A percentile compares a stretch with the other conserved stretches of the same genome.
Evolutionary conservation across 2,113 vertebrate species (phyloP).

Genomic region (Anthoscopus minutus): DNA sequence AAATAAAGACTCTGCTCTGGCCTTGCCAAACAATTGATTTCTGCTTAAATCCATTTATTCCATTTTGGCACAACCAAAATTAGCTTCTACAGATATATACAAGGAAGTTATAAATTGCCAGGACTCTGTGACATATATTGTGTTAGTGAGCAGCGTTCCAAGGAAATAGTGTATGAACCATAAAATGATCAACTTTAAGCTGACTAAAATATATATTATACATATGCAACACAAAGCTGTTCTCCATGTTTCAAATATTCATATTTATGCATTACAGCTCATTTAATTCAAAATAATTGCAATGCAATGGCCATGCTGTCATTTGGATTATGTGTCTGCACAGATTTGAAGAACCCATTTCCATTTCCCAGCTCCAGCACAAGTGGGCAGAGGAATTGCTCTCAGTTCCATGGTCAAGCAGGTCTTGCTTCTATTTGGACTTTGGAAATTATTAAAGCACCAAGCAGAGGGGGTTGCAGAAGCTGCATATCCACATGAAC

Average conservation of each 20-base stretch:
- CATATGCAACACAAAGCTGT: neutral
- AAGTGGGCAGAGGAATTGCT: neutral
- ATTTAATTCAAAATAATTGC: neutral
- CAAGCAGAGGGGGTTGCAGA: neutral
- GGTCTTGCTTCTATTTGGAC: neutral
- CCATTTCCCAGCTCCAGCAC: neutral
- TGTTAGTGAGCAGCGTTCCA: neutral
- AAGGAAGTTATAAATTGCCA: neutral
- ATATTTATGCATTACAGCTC: neutral
- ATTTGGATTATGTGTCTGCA: accelerated
- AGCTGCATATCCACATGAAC: neutral
- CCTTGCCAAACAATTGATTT: neutral
- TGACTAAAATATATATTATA: neutral
- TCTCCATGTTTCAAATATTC: neutral
- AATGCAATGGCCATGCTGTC: neutral
- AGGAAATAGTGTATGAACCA: neutral
- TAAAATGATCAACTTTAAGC: neutral
- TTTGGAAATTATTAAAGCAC: neutral
- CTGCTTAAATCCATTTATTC: neutral
- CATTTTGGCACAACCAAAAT: neutral
- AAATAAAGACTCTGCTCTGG: neutral
- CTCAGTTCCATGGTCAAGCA: neutral
- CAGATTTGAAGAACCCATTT: neutral
- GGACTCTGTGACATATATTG: neutral
- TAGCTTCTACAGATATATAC: neutral